Evolutionary conservation across 2,797 vertebrate species (phyloP), one percentile per base, ranked within the genome.

Genomic region (Tokudaia tokunoshimensis): DNA sequence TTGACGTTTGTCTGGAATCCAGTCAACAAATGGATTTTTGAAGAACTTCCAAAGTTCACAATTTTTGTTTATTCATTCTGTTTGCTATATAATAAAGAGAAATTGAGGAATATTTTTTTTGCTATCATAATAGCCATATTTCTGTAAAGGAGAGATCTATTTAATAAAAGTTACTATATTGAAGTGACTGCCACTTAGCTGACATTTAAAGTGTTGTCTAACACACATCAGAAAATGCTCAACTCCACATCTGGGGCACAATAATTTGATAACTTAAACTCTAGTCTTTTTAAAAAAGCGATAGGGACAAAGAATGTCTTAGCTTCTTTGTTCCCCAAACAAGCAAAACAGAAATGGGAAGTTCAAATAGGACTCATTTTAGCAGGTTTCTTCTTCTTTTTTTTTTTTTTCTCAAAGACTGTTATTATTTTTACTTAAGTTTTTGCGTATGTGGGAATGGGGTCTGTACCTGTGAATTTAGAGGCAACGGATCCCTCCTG

Each of bases 161-260:
- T 96, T 94, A 94, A 34, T 75, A 8, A 72, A 9, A 52, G 2
- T 10, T 65, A 37, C 34, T n/a, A 12, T 31, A 13, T 20, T 29
- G 6, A 8, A n/a, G 2, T 47, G 34, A 87, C 50, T 44, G 52
- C 15, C 61, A 80, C 19, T 24, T 41, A 81, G n/a, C 12, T 89
- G 17, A 55, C 9, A 81, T 44, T 41, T 47, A 29, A 81, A 57
- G 85, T 72, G 0, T 70, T 57, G 4, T 78, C n/a, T 83, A 15
- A 67, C 7, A 3, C 65, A 55, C 1, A 61, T 6, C 47, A 83
- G 1, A 17, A 7, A 74, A 74, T 7, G 78, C 7, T 95, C 22
- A 50, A 17, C 78, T 96, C 37, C 29, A 94, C 83, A 92, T 61
- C 52, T 59, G 55, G 87, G 24, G 74, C 41, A 17, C 70, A 83